Conservation (phyloP, 2,797 vertebrate species). For the Urosaurus nigricauda region DNA sequence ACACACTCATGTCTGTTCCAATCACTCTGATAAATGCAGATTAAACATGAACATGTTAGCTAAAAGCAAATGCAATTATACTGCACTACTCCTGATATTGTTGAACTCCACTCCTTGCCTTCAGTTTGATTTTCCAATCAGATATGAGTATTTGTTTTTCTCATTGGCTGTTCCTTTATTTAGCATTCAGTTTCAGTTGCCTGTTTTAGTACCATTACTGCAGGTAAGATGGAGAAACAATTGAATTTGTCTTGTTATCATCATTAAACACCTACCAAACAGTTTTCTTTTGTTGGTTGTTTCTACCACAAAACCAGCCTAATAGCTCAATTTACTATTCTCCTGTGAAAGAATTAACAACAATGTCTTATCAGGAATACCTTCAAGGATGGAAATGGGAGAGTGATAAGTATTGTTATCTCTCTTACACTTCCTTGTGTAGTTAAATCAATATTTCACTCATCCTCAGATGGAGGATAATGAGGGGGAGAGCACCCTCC, state of each 20-base stretch:
- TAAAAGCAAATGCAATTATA: neutral
- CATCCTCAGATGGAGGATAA: neutral
- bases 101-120: neutral
- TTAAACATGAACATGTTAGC: neutral
- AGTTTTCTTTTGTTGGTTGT: conserved; percentile 16
- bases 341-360: neutral
- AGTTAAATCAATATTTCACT: conserved; percentile 38
- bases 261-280: neutral
- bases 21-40: neutral
- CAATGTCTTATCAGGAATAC: conserved; percentile 45
- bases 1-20: neutral
- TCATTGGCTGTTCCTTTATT: neutral
- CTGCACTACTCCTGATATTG: neutral
- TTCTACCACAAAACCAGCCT: neutral
- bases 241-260: neutral
- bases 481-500: conserved; percentile 21
- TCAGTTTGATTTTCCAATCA: neutral
- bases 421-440: conserved; percentile 9
- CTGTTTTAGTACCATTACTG: neutral
- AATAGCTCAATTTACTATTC: conserved; percentile 41
- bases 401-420: conserved; percentile 9
- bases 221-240: neutral
- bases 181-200: neutral
- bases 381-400: conserved; percentile 46
- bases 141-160: neutral